A percentile compares a stretch with the other conserved stretches of the same genome.
These are phyloP conservation scores for Romanogobio albipinnatus DNA, from an alignment of 2,113 vertebrate genomes.

Conservation along the genomic window DNA sequence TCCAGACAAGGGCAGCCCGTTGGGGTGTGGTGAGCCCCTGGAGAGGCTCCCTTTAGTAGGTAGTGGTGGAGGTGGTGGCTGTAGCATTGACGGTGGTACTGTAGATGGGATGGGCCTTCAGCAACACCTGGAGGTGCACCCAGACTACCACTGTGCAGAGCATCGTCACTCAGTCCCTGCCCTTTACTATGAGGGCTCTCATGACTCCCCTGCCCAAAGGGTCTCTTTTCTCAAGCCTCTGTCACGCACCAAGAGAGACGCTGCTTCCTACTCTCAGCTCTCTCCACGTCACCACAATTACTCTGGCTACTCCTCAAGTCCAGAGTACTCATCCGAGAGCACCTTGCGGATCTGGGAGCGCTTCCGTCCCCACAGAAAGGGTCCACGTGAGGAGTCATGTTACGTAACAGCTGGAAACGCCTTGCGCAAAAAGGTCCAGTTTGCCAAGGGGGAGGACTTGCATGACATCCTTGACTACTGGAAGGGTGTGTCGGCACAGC, in stretches of 20 bases:
- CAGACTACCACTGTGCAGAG: conserved; percentile 97
- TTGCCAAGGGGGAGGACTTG: conserved; percentile 98
- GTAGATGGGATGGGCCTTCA: conserved; percentile 59
- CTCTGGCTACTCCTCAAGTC: conserved; percentile 98
- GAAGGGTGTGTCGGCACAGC: conserved; percentile 99
- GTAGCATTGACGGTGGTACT: conserved; percentile 53
- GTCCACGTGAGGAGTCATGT: conserved; percentile 91
- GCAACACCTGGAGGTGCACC: conserved; percentile 93
- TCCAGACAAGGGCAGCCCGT: conserved; percentile 89
- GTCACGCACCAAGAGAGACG: conserved; percentile 92
- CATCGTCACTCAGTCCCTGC: conserved; percentile 94
- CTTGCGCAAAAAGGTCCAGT: conserved; percentile 98
- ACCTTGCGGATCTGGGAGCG: conserved; percentile 99
- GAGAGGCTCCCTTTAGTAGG: conserved; percentile 91
- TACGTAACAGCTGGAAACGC: conserved; percentile 97
- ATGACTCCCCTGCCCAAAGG: conserved; percentile 91
- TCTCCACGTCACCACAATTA: conserved; percentile 92
- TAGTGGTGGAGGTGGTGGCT: conserved; percentile 76
- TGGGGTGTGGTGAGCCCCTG: conserved; percentile 88
- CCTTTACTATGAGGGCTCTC: conserved; percentile 80
- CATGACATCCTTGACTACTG: conserved; percentile 99
- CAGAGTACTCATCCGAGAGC: conserved; percentile 96
- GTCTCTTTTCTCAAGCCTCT: conserved; percentile 97
- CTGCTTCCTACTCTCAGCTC: conserved; percentile 95
- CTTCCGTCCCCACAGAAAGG: conserved; percentile 97